Base-by-base conservation (phyloP, 2,888 invertebrate species). In the Empis stercorea region DNA sequence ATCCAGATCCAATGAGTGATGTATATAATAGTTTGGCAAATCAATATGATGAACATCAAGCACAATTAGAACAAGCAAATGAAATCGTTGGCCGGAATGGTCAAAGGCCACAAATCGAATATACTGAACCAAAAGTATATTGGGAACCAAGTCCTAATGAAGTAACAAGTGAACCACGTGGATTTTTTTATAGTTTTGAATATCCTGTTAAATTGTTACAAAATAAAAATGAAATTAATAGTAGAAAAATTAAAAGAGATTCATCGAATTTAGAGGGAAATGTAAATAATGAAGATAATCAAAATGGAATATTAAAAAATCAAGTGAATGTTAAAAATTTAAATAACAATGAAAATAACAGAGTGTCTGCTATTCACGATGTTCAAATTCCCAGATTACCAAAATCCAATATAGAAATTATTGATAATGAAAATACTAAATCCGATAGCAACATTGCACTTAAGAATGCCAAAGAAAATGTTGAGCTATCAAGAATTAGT, bases 121-220 rank as follows among this genome's bases (percentile, higher is more conserved):
- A n/a, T n/a, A n/a, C n/a, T n/a, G 34, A 34, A n/a, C 13, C 34
- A 5, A 34, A 34, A 34, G 7, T 7, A 34, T 34, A 34, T 34
- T 34, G 34, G 34, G 34, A 34, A n/a, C 34, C 34, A 34, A 34
- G 7, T n/a, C 66, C 65, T 20, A 65, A 66, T 39, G 64, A 70
- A 49, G 75, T 74, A 59, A 64, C 65, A 10, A 73, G 76, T 37
- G 76, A 76, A 15, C 81, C 82, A 43, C 75, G 76, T 58, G 83
- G 83, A 44, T 84, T 83, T 73, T 83, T 79, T 74, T 84, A 84
- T 65, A 78, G 74, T 57, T 80, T 78, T 65, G 74, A 76, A 56
- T 82, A 83, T 65, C 79, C 80, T 23, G 80, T 77, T 14, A 78
- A 64, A 5, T 50, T 68, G 48, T 49, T 66, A 52, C 64, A 65